These are phyloP conservation scores for Tinea semifulvella DNA, from an alignment of 2,888 invertebrate species.

Conservation along the genomic window DNA sequence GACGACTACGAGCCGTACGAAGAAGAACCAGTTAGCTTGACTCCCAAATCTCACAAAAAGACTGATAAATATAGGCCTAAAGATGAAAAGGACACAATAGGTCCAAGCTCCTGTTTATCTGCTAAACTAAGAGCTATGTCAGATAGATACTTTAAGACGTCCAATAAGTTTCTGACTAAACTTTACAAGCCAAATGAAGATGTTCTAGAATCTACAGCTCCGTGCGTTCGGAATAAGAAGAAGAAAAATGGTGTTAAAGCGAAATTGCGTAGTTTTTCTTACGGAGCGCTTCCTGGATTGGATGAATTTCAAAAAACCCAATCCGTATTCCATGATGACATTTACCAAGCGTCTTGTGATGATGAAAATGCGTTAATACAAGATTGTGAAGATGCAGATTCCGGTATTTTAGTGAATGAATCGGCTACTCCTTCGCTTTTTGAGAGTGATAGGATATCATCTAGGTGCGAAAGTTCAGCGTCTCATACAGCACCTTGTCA, in stretches of 20 bases:
- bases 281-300: slow-evolving; percentile 76
- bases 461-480: slow-evolving; percentile 61
- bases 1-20: slow-evolving; percentile 55
- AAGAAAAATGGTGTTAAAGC: slow-evolving; percentile 55
- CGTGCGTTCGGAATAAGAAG: slow-evolving; percentile 42
- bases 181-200: slow-evolving; percentile 65
- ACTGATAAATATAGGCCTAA: slow-evolving; percentile 57
- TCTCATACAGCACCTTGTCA: slow-evolving; percentile 49
- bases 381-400: slow-evolving; percentile 77
- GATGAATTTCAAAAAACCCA: slow-evolving; percentile 74
- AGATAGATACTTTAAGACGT: slow-evolving; percentile 74
- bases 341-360: slow-evolving; percentile 55
- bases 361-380: slow-evolving; percentile 65
- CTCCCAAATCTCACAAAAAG: slow-evolving; percentile 50
- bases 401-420: slow-evolving; percentile 78
- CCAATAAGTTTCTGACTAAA: slow-evolving; percentile 74
- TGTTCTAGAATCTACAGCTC: slow-evolving; percentile 37
- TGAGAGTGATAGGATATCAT: slow-evolving; percentile 62
- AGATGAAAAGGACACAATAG: slow-evolving; percentile 55
- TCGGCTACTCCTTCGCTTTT: slow-evolving; percentile 74
- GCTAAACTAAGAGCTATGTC: slow-evolving; percentile 78
- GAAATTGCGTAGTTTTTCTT: slow-evolving; percentile 76
- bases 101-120: slow-evolving; percentile 70
- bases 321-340: slow-evolving; percentile 71
- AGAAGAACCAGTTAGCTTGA: slow-evolving; percentile 28